Conservation (phyloP, 2,888 invertebrate genomes). For the Morpho achilles region DNA sequence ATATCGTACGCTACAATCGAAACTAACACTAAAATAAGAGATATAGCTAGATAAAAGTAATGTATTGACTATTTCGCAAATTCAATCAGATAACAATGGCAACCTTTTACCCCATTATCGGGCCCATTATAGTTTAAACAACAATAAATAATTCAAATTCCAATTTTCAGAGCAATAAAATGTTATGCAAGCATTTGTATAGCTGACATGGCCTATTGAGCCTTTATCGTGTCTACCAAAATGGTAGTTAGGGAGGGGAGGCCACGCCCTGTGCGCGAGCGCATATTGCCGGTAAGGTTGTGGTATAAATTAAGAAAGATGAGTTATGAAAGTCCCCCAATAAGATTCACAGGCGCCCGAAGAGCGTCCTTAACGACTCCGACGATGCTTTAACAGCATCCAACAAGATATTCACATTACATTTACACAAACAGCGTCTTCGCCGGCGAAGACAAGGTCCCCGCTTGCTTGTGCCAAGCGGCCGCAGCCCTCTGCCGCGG, state of each 20-base stretch:
- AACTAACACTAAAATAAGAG: background rate
- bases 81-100: conserved; percentile 7
- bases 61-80: conserved; percentile 12
- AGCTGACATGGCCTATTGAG: conserved; percentile 51
- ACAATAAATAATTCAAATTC: conserved; percentile 29
- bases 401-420: too few relatives aligned
- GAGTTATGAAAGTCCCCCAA: too few relatives aligned
- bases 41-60: background rate
- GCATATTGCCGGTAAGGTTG: conserved; percentile 34
- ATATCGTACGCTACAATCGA: too few relatives aligned
- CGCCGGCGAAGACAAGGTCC: too few relatives aligned
- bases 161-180: conserved; percentile 29
- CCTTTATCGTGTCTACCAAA: conserved; percentile 43
- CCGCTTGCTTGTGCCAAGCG: too few relatives aligned
- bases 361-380: too few relatives aligned
- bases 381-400: too few relatives aligned
- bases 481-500: too few relatives aligned
- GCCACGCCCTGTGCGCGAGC: conserved; percentile 47
- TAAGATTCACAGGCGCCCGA: too few relatives aligned
- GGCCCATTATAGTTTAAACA: conserved; percentile 19
- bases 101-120: conserved; percentile 22
- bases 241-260: conserved; percentile 41
- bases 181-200: conserved; percentile 46
- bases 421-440: too few relatives aligned
- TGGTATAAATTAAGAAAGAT: conserved; percentile 27